These are phyloP conservation scores for Microctonus aethiopoides DNA, from an alignment of 2,888 invertebrate species.

Conservation along the genomic window DNA sequence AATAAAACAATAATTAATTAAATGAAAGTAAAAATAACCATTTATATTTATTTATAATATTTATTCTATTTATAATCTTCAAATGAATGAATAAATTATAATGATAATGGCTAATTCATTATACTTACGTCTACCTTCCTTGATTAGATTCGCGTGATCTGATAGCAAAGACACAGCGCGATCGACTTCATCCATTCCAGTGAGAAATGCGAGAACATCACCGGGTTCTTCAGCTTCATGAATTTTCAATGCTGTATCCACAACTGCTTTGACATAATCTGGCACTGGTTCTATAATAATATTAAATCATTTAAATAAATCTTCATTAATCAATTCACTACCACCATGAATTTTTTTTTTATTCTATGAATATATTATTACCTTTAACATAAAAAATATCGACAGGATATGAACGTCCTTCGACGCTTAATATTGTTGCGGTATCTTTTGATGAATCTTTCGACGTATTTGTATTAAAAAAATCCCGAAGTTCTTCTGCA, in stretches of 20 bases:
- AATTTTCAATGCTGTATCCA: constrained; percentile 90
- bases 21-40: too few species aligned
- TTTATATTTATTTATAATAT: too few species aligned
- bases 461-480: constrained; percentile 75
- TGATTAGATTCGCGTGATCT: constrained; percentile 72
- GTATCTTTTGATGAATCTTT: constrained; percentile 72
- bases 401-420: constrained; percentile 90
- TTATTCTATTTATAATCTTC: not conserved
- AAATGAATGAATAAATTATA: too few species aligned
- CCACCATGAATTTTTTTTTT: not conserved
- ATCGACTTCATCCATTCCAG: constrained; percentile 94
- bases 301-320: constrained; percentile 20
- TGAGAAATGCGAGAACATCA: constrained; percentile 92
- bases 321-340: not conserved
- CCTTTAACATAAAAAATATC: constrained; percentile 84
- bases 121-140: constrained; percentile 64
- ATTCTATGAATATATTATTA: too few species aligned
- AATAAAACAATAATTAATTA: too few species aligned
- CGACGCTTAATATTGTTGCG: constrained; percentile 86
- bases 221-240: constrained; percentile 85
- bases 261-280: constrained; percentile 87
- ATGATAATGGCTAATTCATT: too few species aligned
- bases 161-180: constrained; percentile 76
- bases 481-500: constrained; percentile 84
- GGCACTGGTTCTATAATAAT: constrained; percentile 80